Percentiles rank a stretch among this genome's conserved stretches.
These are phyloP conservation scores for Trypoxylon attenuatum DNA, from an alignment of 2,888 invertebrate species.

Conservation along the genomic window DNA sequence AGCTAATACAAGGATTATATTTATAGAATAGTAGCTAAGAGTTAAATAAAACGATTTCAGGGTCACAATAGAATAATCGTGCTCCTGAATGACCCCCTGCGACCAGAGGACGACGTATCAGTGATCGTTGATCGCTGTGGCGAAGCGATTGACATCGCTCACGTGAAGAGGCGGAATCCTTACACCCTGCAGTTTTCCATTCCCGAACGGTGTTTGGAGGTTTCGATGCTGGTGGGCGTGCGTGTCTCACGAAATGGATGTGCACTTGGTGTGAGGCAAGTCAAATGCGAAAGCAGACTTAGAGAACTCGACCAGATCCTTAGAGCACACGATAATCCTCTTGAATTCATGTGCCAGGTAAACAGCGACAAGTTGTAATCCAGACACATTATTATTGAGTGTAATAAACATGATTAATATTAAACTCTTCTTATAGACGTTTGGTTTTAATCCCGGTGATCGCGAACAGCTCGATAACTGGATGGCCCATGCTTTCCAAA, in stretches of 20 bases:
- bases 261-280: slow-evolving; percentile 86
- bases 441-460: slow-evolving; percentile 86
- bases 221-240: slow-evolving; percentile 88
- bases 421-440: slow-evolving; percentile 77
- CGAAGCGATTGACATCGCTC: slow-evolving; percentile 84
- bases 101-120: slow-evolving; percentile 85
- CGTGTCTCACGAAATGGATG: slow-evolving; percentile 88
- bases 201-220: slow-evolving; percentile 88
- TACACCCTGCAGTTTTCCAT: slow-evolving; percentile 89
- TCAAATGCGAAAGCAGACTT: slow-evolving; percentile 91
- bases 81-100: slow-evolving; percentile 85
- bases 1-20: no score
- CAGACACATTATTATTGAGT: neutral
- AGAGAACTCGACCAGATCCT: slow-evolving; percentile 89
- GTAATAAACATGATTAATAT: slow-evolving; percentile 16
- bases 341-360: slow-evolving; percentile 93
- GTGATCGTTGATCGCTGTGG: slow-evolving; percentile 89
- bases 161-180: slow-evolving; percentile 87
- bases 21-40: neutral
- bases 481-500: slow-evolving; percentile 87
- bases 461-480: slow-evolving; percentile 88
- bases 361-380: no score
- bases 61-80: slow-evolving; percentile 90
- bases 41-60: slow-evolving; percentile 75
- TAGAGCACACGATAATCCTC: slow-evolving; percentile 85